These are phyloP conservation scores for Philopotamus ludificatus DNA, from an alignment of 1,140 invertebrate species.

Conservation along the genomic window DNA sequence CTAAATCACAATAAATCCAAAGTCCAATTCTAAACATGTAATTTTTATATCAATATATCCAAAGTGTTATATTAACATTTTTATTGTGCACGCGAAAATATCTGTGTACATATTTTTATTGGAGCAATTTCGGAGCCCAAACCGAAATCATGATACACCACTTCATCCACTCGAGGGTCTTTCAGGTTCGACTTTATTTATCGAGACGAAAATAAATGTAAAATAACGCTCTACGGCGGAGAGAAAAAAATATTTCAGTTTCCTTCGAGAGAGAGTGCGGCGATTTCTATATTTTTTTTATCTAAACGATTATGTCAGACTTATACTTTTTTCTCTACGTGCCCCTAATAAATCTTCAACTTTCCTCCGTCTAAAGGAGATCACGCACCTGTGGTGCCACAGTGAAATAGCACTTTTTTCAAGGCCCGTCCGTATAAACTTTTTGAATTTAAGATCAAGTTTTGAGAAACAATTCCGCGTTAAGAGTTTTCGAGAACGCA, in stretches of 20 bases:
- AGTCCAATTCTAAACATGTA: too few species aligned
- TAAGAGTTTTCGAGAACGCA: slow-evolving; percentile 23
- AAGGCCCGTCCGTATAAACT: slow-evolving; percentile 30
- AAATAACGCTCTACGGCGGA: slow-evolving; percentile 12
- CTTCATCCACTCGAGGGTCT: too few species aligned
- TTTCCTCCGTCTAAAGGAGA: slow-evolving; percentile 36
- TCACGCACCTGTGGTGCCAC: slow-evolving; percentile 41
- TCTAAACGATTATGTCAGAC: slow-evolving; percentile 43
- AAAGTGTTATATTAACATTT: too few species aligned
- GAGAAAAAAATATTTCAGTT: slow-evolving; percentile 24
- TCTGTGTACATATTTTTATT: too few species aligned
- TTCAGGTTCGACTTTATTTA: too few species aligned
- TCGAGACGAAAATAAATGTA: background rate
- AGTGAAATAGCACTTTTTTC: slow-evolving; percentile 32
- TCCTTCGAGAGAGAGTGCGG: slow-evolving; percentile 18
- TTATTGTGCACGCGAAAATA: too few species aligned
- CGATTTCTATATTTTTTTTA: slow-evolving; percentile 35
- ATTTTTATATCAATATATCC: too few species aligned
- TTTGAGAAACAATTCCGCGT: slow-evolving; percentile 29
- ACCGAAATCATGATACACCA: too few species aligned
- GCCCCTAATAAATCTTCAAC: slow-evolving; percentile 42
- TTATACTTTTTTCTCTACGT: slow-evolving; percentile 39
- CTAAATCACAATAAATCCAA: too few species aligned
- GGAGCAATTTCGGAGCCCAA: too few species aligned
- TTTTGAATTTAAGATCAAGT: slow-evolving; percentile 38